Percentiles rank a stretch among this genome's conserved stretches.
Evolutionary conservation across 1,140 invertebrate species (phyloP).

Genomic region (Drosophila sucinea): DNA sequence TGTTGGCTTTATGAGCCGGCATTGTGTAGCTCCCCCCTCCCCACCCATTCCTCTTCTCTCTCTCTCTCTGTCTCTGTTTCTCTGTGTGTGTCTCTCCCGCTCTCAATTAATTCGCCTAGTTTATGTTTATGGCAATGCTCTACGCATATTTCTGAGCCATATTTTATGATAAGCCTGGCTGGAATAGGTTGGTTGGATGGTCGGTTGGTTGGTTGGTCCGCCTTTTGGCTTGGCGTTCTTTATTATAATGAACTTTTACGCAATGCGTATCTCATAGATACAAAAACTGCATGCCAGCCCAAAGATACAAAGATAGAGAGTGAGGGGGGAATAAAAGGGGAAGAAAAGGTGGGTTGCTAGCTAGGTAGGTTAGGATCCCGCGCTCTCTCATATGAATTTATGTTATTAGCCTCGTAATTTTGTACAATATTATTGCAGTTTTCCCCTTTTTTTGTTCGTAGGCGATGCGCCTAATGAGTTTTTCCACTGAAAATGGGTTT

Average conservation of each 20-base stretch:
- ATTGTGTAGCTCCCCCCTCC: constrained; percentile 9
- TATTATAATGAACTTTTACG: constrained; percentile 76
- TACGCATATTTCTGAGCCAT: constrained; percentile 69
- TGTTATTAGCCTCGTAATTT: constrained; percentile 79
- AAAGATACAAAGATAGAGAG: not conserved
- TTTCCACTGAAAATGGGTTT: constrained; percentile 42
- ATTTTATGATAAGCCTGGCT: constrained; percentile 64
- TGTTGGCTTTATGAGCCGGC: constrained; percentile 67
- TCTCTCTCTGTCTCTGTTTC: not conserved
- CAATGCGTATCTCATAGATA: constrained; percentile 76
- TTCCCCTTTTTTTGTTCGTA: constrained; percentile 38
- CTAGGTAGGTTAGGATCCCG: not conserved
- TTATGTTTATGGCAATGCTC: constrained; percentile 70
- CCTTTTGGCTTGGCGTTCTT: constrained; percentile 43
- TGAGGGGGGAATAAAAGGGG: not conserved
- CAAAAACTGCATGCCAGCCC: constrained; percentile 37
- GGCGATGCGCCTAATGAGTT: constrained; percentile 77
- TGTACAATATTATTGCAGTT: constrained; percentile 73
- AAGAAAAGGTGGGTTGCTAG: not conserved
- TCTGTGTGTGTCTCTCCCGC: constrained; percentile 22
- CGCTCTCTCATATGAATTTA: constrained; percentile 49
- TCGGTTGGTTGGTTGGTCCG: not conserved
- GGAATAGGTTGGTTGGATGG: constrained; percentile 27
- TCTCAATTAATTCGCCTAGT: constrained; percentile 80
- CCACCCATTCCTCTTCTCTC: constrained; percentile 8